Evolutionary conservation across 64 coral and sea anemone species (phyloP).

Genomic region (Stichodactyla mertensii): DNA sequence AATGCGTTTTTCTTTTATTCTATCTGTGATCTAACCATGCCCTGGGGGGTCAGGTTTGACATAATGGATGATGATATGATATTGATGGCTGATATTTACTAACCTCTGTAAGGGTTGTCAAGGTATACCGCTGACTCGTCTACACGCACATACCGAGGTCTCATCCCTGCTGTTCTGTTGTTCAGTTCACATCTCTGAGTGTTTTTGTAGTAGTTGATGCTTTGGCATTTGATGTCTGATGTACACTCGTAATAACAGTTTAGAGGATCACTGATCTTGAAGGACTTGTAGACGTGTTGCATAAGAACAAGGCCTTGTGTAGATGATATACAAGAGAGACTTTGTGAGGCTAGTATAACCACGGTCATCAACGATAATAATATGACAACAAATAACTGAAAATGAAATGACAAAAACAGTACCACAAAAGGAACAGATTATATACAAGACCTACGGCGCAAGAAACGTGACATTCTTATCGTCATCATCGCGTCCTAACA

Average conservation of each 20-base stretch:
- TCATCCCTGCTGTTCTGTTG: not conserved
- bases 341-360: not conserved
- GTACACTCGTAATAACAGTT: constrained; percentile 6
- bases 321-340: not conserved
- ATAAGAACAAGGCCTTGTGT: not conserved
- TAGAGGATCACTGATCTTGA: not conserved
- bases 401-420: not conserved
- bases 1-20: too few species aligned
- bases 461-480: too few species aligned
- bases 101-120: not conserved
- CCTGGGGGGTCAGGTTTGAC: too few species aligned
- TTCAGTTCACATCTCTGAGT: not conserved
- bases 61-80: too few species aligned
- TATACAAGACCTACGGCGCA: not conserved
- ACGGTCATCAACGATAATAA: not conserved
- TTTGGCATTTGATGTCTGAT: not conserved
- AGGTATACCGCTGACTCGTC: constrained; percentile 3
- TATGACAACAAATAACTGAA: not conserved
- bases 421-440: not conserved
- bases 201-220: not conserved
- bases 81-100: not conserved
- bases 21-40: too few species aligned
- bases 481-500: too few species aligned
- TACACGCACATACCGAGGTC: not conserved
- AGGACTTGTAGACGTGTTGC: not conserved